A percentile compares a stretch with the other conserved stretches of the same genome.
Evolutionary conservation across 2,113 vertebrate species (phyloP).

Genomic region (Phoxinus phoxinus): DNA sequence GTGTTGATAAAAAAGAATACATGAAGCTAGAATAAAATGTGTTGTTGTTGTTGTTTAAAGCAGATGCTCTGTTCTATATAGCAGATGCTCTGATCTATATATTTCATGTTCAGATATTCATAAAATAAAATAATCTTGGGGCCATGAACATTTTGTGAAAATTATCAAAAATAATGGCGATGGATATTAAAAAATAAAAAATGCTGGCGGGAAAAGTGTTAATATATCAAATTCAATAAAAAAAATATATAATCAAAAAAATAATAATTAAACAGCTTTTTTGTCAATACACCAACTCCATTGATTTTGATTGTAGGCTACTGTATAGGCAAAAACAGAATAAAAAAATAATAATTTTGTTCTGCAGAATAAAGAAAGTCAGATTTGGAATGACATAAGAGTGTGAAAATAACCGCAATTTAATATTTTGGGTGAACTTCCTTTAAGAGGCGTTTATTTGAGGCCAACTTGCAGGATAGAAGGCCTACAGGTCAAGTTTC

Average conservation of each 20-base stretch:
- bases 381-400: background rate
- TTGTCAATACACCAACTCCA: background rate
- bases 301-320: background rate
- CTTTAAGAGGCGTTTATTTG: background rate
- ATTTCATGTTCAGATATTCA: too few species aligned
- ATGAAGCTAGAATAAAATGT: too few species aligned
- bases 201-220: too few species aligned
- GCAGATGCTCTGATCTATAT: too few species aligned
- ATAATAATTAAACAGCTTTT: too few species aligned
- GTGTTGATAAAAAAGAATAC: too few species aligned
- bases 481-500: background rate
- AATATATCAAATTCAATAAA: background rate
- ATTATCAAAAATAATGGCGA: accelerated
- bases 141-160: too few species aligned
- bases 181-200: too few species aligned
- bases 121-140: too few species aligned
- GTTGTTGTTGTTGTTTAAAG: too few species aligned
- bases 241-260: background rate
- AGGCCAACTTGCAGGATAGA: background rate
- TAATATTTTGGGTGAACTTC: background rate
- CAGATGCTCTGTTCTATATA: too few species aligned
- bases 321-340: background rate
- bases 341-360: background rate
- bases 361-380: background rate
- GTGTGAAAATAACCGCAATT: background rate